Evolutionary conservation across 2,888 invertebrate species (phyloP), one percentile per base, ranked within the genome.

Genomic region (Tholera decimalis): DNA sequence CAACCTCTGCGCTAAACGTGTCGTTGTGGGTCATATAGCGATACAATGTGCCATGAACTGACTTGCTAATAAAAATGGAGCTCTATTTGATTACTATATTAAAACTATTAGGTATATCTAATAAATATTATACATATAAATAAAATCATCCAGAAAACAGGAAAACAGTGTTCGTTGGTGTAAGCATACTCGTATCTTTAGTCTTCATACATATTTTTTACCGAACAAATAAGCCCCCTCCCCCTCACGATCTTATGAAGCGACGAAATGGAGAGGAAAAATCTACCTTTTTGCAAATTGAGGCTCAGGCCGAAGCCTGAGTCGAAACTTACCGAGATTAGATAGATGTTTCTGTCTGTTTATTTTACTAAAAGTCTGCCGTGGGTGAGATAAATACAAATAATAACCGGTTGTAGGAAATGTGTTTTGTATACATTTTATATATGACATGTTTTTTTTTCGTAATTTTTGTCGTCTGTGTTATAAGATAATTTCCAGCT

Each of bases 241-340:
- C 62, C 51, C 53, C 73, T 64, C 22, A 59, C 78, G 60, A 68
- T 65, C 72, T 74, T 79, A 81, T 84, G 80, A 84, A 83, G 76
- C 79, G 83, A 82, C 78, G 80, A 86, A 87, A 89, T 85, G 79
- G 79, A 79, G 82, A 76, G 75, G 82, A 84, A 86, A 86, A 68
- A 86, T 84, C 82, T 82, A 84, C 83, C 79, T 85, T 83, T 85
- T 88, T 84, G 82, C 84, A 86, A 88, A 89, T 89, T 88, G 86
- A 80, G 83, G 82, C 85, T 85, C 79, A 82, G 33, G 73, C 64
- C 74, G n/a, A n/a, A n/a, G n/a, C n/a, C n/a, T n/a, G n/a, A n/a
- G n/a, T 64, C 60, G 58, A n/a, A n/a, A 80, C 81, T 81, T 79
- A 80, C 81, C 35, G 81, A 86, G 85, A 86, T 89, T 88, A 83